Conservation (phyloP, 2,113 vertebrate genomes). For the Sinocyclocheilus rhinocerous region DNA sequence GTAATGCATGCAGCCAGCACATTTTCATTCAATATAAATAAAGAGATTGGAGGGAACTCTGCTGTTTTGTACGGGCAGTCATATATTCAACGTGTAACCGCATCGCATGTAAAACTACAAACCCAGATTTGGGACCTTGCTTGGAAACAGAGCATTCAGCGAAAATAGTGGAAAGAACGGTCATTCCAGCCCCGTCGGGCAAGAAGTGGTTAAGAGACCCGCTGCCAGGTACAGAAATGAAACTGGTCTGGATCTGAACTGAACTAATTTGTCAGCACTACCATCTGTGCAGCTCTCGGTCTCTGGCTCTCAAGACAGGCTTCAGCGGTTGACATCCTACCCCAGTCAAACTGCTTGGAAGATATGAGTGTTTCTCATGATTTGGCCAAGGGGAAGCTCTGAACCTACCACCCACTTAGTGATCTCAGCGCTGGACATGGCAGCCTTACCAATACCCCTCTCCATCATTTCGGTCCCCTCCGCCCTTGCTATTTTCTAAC, state of each 20-base stretch:
- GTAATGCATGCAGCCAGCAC: constrained; percentile 42
- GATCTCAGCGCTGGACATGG: constrained; percentile 56
- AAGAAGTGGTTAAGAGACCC: constrained; percentile 40
- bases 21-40: constrained; percentile 58
- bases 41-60: constrained; percentile 38
- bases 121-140: constrained; percentile 25
- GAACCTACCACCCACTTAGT: constrained; percentile 59
- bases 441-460: constrained; percentile 40
- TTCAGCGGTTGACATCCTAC: constrained; percentile 69
- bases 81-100: constrained; percentile 32
- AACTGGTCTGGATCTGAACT: constrained; percentile 40
- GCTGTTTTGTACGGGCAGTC: constrained; percentile 9
- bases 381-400: constrained; percentile 48
- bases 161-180: constrained; percentile 46
- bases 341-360: constrained; percentile 52
- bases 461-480: constrained; percentile 16
- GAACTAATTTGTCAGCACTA: constrained; percentile 69
- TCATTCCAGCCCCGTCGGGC: constrained; percentile 19
- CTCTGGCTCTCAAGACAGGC: constrained; percentile 56
- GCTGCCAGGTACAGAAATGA: constrained; percentile 59
- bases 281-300: constrained; percentile 69
- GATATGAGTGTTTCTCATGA: constrained; percentile 52
- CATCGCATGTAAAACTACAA: constrained; percentile 32
- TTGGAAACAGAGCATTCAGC: constrained; percentile 50
- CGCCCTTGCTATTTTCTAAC: constrained; percentile 9